Base-by-base conservation (phyloP, 2,113 vertebrate species). In the Solea solea region DNA sequence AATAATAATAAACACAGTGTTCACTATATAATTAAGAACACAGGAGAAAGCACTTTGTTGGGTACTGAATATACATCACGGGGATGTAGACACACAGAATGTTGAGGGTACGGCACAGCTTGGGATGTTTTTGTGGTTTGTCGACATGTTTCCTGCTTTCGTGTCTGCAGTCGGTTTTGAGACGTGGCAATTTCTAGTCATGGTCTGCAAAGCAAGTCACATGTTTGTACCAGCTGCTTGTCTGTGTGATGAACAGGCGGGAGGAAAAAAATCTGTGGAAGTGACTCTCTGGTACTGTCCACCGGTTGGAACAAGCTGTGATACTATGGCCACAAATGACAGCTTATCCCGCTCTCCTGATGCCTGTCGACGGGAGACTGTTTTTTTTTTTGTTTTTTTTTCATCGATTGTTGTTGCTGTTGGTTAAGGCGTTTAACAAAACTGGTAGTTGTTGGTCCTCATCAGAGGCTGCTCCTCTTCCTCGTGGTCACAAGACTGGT, bases 371-470 rank as follows among this genome's bases (percentile, higher is more conserved):
- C 16, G 41, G 65, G 40, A 46, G 60, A 54, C 50, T 57, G 27
- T 39, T 8, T 9, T 77, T 52, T 34, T 34, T 34, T 2, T 34
- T 34, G 28, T 34, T 34, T 3, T 34, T 34, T 3, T 21, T 21
- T 21, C 1, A 21, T 21, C 21, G 21, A 21, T 44, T 50, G 48
- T 45, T 34, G 34, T 48, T 13, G 45, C 55, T 42, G 21, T 56
- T 21, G 12, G 3, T 9, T 39, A 5, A 12, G 56, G 27, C 10
- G 21, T 72, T 94, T 92, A 98, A 84, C 95, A 97, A 89, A 98
- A 97, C 94, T 98, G 96, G 46, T 98, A 99, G 90, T 97, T 97
- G 89, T 98, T 99, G 80, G 95, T 92, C 80, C 96, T 97, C 90
- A 96, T 94, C 76, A 97, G 93, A 21, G 94, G 94, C 83, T 96